Base-by-base conservation (phyloP, 2,113 vertebrate genomes). In the Macquaria ambigua region DNA sequence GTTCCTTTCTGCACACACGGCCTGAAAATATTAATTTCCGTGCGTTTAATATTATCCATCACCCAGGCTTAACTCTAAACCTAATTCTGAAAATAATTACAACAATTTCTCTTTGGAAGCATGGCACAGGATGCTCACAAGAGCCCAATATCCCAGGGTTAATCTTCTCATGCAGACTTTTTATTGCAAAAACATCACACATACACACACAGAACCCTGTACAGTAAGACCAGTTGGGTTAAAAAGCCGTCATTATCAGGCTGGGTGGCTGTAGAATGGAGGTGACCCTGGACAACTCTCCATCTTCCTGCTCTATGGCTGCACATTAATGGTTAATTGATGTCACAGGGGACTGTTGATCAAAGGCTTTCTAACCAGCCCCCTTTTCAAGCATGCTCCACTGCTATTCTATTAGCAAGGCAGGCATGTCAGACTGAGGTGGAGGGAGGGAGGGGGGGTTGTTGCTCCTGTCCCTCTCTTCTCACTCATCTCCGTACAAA, bases 261-360 rank as follows among this genome's bases (percentile, higher is more conserved):
- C 61, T 62, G 2, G 55, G 83, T 67, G 86, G 70, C 75, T 81
- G 79, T 14, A 83, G 87, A 23, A 85, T 82, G 90, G 86, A 84
- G 87, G 90, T 92, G 91, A 94, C 91, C 91, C 87, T 74, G 83
- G 83, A 85, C 87, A 72, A 77, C 66, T 77, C 86, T 92, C 84
- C 84, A 77, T 90, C 92, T 83, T 92, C 84, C 80, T 77, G 87
- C 66, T 88, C 62, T 75, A 28, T 25, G 48, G 86, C 82, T 88
- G 83, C 75, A 91, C 91, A 92, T 93, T 91, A 94, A 91, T 85
- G 87, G 83, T 93, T 94, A 93, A 95, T 95, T 95, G 94, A 94
- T 94, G 93, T 94, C 94, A 94, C 86, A 73, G 84, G 89, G 91
- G 90, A 92, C 83, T 79, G 85, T 87, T 92, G 93, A 94, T 95